Base-by-base conservation (phyloP, 2,797 vertebrate species). In the Notamacropus eugenii region DNA sequence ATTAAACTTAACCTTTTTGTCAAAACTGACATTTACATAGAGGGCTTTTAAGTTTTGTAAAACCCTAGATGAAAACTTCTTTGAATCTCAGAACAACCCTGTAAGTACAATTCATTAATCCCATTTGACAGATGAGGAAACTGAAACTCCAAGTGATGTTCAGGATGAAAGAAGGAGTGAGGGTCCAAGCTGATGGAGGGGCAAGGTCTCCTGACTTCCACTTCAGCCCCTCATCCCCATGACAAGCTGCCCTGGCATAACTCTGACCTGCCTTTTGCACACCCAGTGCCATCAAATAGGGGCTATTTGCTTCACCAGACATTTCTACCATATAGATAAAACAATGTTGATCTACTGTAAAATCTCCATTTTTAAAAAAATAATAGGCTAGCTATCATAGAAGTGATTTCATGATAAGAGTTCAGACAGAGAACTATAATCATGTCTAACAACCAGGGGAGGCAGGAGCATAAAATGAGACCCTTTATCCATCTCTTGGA, bases 371-470 rank as follows among this genome's bases (percentile, higher is more conserved):
- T 91, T 50, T 52, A 52, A 52, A 52, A 52, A 52, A 52, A 52
- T 52, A 11, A 95, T 57, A 31, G 91, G 93, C 90, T 24, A 92
- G 91, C 11, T 34, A 57, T 58, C 94, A 92, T 93, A 93, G 93
- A 55, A 90, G 92, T 93, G 52, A 54, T 59, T 91, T 46, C 57
- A 91, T 91, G 46, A 31, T 91, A 93, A 94, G 74, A 96, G 58
- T 59, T 90, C 19, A 27, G 74, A 82, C 1, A 82, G 8, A 27
- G 95, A 97, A 91, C 97, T 96, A 92, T 62, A 96, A 93, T 91
- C 40, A 97, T 22, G 67, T 95, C 58, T 46, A 46, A 62, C 96
- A 95, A 94, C 14, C 82, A 58, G 54, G 90, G 90, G 90, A 56
- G 55, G 92, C 90, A 74, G 46, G 52, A 95, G 95, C 96, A 82